Conservation (phyloP, 2,888 invertebrate genomes). For the Emmelina monodactyla region DNA sequence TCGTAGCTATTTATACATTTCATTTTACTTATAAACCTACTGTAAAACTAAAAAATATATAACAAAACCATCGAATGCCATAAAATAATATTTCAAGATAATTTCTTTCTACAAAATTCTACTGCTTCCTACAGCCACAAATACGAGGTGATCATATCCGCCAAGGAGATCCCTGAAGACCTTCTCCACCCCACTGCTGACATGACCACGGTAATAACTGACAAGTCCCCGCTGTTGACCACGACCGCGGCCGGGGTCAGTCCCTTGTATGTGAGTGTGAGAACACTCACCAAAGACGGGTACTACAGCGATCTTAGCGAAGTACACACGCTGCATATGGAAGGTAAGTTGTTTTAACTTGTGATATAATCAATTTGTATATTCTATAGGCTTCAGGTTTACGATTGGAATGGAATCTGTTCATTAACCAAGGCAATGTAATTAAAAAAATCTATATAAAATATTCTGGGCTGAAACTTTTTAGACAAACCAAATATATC, state of each 20-base stretch:
- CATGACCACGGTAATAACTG: slow-evolving; percentile 41
- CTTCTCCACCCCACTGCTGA: slow-evolving; percentile 36
- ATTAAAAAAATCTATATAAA: too few species aligned
- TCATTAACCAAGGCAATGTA: too few species aligned
- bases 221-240: slow-evolving; percentile 63
- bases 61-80: too few species aligned
- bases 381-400: too few species aligned
- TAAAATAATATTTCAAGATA: too few species aligned
- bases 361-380: background rate
- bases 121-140: slow-evolving; percentile 31
- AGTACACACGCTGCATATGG: slow-evolving; percentile 44
- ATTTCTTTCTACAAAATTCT: too few species aligned
- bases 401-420: too few species aligned
- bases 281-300: slow-evolving; percentile 66
- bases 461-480: too few species aligned
- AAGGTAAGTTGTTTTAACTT: slow-evolving; percentile 36
- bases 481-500: too few species aligned
- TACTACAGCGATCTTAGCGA: slow-evolving; percentile 71
- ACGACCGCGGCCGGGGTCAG: slow-evolving; percentile 44
- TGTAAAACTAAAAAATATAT: too few species aligned
- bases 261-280: slow-evolving; percentile 71
- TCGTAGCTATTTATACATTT: too few species aligned
- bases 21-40: too few species aligned
- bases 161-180: slow-evolving; percentile 54
- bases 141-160: slow-evolving; percentile 73